Evolutionary conservation across 2,113 vertebrate genomes (phyloP).

Genomic region (Pyxicephalus adspersus): DNA sequence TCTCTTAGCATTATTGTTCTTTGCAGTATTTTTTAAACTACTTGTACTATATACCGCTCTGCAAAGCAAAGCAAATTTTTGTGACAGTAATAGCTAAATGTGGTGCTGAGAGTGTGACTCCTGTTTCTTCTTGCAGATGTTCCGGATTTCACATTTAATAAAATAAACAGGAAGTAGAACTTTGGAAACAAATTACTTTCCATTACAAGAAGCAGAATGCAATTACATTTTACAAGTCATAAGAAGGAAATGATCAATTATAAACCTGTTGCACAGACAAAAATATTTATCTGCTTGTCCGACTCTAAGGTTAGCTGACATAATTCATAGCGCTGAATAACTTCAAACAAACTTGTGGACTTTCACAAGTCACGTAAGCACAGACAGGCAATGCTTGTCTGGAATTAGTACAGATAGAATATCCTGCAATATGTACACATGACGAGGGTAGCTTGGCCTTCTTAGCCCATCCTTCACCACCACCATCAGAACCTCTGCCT

Average conservation of each 20-base stretch:
- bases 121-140: conserved; percentile 24
- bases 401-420: too few species aligned
- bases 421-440: too few species aligned
- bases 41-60: background rate
- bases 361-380: background rate
- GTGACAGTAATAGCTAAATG: background rate
- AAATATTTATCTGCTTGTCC: conserved; percentile 34
- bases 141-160: conserved; percentile 29
- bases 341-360: background rate
- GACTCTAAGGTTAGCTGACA: background rate
- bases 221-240: conserved; percentile 15
- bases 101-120: conserved; percentile 17
- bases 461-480: too few species aligned
- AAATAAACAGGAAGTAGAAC: conserved; percentile 40
- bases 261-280: background rate
- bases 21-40: background rate
- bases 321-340: background rate
- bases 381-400: too few species aligned
- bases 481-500: too few species aligned
- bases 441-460: too few species aligned
- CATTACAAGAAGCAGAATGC: conserved; percentile 14
- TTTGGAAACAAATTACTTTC: conserved; percentile 15
- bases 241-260: conserved; percentile 34
- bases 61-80: background rate
- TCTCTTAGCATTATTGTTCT: too few species aligned